phyloP scores from a whole-genome alignment of 2,113 vertebrate genomes.

The Prunella fulvescens region DNA sequence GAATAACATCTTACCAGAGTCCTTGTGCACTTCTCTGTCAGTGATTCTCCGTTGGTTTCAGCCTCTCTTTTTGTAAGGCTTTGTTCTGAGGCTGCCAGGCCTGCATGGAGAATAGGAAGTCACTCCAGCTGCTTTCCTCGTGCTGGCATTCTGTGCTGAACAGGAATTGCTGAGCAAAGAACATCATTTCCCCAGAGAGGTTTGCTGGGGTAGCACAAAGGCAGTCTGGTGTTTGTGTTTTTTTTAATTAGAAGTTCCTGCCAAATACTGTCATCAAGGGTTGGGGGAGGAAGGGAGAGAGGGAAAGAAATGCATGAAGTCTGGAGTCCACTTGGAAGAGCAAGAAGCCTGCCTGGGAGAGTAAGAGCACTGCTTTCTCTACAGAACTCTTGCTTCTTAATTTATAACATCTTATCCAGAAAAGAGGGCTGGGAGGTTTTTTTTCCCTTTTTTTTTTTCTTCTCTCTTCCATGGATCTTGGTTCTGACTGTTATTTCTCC shows the following conservation, averaged over 20 bases:
- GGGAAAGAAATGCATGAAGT: neutral
- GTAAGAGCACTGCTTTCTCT: neutral
- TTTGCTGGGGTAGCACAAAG: constrained; percentile 50
- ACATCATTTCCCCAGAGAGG: constrained; percentile 52
- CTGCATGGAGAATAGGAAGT: constrained; percentile 52
- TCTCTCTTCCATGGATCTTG: neutral
- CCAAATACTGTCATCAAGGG: constrained; percentile 47
- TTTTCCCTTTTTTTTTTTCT: neutral
- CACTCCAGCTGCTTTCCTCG: constrained; percentile 54
- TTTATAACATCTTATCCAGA: neutral
- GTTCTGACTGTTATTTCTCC: constrained; percentile 4
- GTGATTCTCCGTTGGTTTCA: neutral
- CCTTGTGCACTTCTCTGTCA: neutral
- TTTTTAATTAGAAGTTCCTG: constrained; percentile 56
- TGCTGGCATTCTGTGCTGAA: constrained; percentile 33
- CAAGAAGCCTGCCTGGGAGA: constrained; percentile 1
- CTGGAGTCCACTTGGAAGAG: constrained; percentile 27
- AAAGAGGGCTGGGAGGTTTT: neutral
- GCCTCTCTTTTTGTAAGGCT: neutral
- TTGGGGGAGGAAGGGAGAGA: neutral
- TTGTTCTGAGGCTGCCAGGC: neutral
- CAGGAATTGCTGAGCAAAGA: constrained; percentile 68
- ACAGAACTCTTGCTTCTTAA: neutral
- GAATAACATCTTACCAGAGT: neutral
- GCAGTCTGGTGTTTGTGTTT: neutral